Conservation (phyloP, 1,140 invertebrate genomes). For the Protaetia brevitarsis region DNA sequence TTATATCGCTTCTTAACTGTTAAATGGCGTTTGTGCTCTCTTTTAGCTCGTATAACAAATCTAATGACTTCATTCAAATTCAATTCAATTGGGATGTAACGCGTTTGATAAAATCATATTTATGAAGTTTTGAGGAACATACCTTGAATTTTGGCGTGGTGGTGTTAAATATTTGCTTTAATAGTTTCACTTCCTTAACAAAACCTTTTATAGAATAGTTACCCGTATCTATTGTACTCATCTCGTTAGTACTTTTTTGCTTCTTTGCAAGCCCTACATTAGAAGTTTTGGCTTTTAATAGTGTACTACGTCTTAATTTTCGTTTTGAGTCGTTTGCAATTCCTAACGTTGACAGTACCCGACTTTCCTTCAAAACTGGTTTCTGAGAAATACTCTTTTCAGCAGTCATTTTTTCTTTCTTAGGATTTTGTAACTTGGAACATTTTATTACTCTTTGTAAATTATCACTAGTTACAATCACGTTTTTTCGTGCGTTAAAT, state of each 20-base stretch:
- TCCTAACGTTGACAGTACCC: too few species aligned
- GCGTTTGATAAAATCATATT: constrained; percentile 13
- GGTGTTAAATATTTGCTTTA: constrained; percentile 3
- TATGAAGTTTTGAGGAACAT: not conserved
- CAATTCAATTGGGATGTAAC: not conserved
- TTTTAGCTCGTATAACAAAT: not conserved
- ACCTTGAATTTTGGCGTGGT: constrained; percentile 11
- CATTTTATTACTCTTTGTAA: not conserved
- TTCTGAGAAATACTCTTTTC: not conserved
- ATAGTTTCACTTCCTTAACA: constrained; percentile 2
- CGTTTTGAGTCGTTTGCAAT: too few species aligned
- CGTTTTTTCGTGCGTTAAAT: not conserved
- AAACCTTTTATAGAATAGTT: not conserved
- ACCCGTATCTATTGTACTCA: not conserved
- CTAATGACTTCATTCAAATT: constrained; percentile 7
- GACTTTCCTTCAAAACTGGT: not conserved
- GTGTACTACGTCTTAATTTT: too few species aligned
- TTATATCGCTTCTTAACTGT: not conserved
- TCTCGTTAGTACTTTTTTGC: too few species aligned
- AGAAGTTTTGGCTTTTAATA: too few species aligned
- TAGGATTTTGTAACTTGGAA: not conserved
- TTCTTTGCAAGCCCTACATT: too few species aligned
- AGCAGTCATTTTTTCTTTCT: not conserved
- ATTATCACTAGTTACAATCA: not conserved
- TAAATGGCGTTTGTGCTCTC: not conserved